Evolutionary conservation across 1,140 invertebrate genomes (phyloP).

Genomic region (Apis dorsata): DNA sequence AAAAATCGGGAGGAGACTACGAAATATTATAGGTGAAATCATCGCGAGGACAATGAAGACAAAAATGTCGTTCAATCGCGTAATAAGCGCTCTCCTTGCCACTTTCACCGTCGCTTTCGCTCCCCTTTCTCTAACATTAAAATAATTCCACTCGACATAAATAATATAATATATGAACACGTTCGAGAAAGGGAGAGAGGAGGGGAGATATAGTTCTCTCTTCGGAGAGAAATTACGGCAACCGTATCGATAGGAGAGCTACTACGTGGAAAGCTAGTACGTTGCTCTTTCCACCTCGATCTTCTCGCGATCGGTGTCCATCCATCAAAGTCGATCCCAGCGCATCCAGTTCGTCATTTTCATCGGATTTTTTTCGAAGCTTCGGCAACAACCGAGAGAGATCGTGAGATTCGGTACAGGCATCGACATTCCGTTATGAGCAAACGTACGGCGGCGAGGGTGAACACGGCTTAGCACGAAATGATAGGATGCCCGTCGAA

Average conservation of each 20-base stretch:
- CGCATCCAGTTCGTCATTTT: background rate
- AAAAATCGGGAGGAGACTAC: conserved; percentile 14
- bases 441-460: conserved; percentile 32
- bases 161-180: background rate
- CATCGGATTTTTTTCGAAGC: background rate
- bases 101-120: conserved; percentile 45
- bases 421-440: conserved; percentile 30
- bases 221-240: background rate
- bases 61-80: conserved; percentile 37
- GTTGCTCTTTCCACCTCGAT: background rate
- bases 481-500: conserved; percentile 66
- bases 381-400: background rate
- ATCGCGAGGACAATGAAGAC: conserved; percentile 9
- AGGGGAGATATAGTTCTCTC: background rate
- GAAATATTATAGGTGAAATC: conserved; percentile 50
- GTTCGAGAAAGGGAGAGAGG: too few relatives aligned
- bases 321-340: too few relatives aligned
- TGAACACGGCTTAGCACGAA: conserved; percentile 56
- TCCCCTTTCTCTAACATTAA: conserved; percentile 41
- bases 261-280: conserved; percentile 6
- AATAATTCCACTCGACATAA: conserved; percentile 22
- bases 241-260: background rate
- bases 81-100: conserved; percentile 13
- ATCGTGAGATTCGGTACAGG: conserved; percentile 42
- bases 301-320: too few relatives aligned